Evolutionary conservation across 2,888 invertebrate species (phyloP).

Genomic region (Brachypterus glaber): DNA sequence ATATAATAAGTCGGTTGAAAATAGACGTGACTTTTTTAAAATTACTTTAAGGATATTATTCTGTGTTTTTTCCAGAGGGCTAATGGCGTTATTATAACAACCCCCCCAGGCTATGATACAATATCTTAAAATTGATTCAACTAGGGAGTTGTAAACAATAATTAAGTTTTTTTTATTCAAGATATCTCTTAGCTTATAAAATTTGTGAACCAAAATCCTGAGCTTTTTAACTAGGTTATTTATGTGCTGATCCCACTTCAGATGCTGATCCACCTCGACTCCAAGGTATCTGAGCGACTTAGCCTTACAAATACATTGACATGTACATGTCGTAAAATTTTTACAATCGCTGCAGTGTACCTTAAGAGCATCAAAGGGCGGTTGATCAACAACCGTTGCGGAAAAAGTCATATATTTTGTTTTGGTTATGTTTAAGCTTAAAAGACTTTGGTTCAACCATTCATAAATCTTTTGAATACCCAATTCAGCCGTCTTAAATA

Average conservation of each 20-base stretch:
- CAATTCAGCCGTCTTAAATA: neutral
- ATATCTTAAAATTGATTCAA: no score
- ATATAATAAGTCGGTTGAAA: no score
- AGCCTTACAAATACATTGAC: neutral
- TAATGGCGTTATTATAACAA: no score
- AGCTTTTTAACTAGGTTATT: neutral
- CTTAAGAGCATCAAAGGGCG: neutral
- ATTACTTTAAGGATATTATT: no score
- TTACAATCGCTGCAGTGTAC: neutral
- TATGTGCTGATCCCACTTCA: neutral
- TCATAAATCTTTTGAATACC: neutral
- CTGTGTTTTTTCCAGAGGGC: no score
- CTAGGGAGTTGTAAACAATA: no score
- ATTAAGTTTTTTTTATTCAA: neutral
- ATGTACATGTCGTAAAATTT: no score
- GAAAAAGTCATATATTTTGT: neutral
- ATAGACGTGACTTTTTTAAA: no score
- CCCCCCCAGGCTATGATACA: no score
- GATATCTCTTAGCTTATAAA: neutral
- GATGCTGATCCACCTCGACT: neutral
- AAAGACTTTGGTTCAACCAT: neutral
- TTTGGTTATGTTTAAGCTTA: neutral
- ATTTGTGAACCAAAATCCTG: neutral
- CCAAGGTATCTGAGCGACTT: neutral
- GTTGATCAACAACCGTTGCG: neutral